These are phyloP conservation scores for Oostethus manadensis DNA, from an alignment of 2,113 vertebrate genomes.

Conservation along the genomic window DNA sequence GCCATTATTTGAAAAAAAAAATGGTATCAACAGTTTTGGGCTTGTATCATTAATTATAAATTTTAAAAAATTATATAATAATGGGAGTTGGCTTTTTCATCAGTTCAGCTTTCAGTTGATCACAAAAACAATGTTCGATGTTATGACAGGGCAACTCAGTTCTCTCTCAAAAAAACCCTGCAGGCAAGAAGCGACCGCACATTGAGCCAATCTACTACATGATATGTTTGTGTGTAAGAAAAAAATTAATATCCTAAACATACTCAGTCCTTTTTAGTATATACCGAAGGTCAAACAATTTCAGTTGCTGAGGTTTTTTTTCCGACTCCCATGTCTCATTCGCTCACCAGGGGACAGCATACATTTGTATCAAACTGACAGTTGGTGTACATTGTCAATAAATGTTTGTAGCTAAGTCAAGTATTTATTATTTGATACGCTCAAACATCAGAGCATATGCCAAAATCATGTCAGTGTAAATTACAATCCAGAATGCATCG, in stretches of 20 bases:
- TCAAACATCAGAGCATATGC: constrained; percentile 16
- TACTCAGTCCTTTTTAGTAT: constrained; percentile 1
- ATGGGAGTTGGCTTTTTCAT: too few species aligned
- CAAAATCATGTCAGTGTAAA: constrained; percentile 15
- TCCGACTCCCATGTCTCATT: neutral
- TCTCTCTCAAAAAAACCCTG: too few species aligned
- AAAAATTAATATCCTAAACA: constrained; percentile 13
- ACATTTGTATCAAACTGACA: neutral
- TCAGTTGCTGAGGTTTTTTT: neutral
- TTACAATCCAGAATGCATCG: constrained; percentile 14
- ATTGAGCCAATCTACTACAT: constrained; percentile 1
- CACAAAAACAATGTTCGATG: too few species aligned
- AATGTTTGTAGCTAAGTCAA: constrained; percentile 1
- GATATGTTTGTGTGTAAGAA: constrained; percentile 12
- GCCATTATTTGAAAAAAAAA: too few species aligned
- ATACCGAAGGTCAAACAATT: constrained; percentile 6
- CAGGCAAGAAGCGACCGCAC: constrained; percentile 1
- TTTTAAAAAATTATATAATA: too few species aligned
- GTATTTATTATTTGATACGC: constrained; percentile 1
- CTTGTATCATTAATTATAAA: too few species aligned
- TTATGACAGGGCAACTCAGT: too few species aligned
- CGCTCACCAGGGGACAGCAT: neutral
- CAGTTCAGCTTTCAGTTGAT: too few species aligned
- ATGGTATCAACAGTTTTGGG: too few species aligned
- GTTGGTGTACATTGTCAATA: constrained; percentile 8